Base-by-base conservation (phyloP, 1,140 invertebrate species). In the Heliconius hewitsoni region DNA sequence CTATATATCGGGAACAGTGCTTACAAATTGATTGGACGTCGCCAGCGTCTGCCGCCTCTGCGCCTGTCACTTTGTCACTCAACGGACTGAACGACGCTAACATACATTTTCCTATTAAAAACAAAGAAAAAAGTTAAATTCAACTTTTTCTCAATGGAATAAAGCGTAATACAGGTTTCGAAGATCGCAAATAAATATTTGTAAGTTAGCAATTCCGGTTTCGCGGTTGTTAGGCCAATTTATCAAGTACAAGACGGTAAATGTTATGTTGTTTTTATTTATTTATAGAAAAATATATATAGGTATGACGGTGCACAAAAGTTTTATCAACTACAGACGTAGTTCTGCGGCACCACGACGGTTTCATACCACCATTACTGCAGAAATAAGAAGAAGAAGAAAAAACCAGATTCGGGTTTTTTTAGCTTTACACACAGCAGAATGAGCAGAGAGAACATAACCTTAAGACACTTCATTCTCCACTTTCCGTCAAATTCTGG, bases 11-110 rank as follows among this genome's bases (percentile, higher is more conserved):
- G 9, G 60, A 86, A 87, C 89, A 88, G 88, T 89, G 83, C 73
- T 77, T 84, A 90, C 91, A 92, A 92, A 92, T 92, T 92, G 91
- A 92, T 92, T 89, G 89, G 89, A 66, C 42, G 73, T 79, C 74
- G 60, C 86, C 84, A 81, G 83, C 85, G 85, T 82, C 72, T 77
- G 84, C 89, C 87, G 86, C 84, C 81, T 86, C 82, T 66, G 80
- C 83, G 85, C 84, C 84, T 87, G 90, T 91, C 91, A 88, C 87
- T 83, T 85, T 87, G 84, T 88, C 89, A 90, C 88, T 82, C 85
- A 83, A 84, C 82, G 82, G 18, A 71, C 73, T 46, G 39, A 79
- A 79, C 77, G 55, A 79, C 18, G 72, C 77, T 66, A 79, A 74
- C 72, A 74, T 79, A 50, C 37, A 42, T 57, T 19, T 39, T 37